Evolutionary conservation across 2,113 vertebrate genomes (phyloP).

Genomic region (Antidorcas marsupialis): DNA sequence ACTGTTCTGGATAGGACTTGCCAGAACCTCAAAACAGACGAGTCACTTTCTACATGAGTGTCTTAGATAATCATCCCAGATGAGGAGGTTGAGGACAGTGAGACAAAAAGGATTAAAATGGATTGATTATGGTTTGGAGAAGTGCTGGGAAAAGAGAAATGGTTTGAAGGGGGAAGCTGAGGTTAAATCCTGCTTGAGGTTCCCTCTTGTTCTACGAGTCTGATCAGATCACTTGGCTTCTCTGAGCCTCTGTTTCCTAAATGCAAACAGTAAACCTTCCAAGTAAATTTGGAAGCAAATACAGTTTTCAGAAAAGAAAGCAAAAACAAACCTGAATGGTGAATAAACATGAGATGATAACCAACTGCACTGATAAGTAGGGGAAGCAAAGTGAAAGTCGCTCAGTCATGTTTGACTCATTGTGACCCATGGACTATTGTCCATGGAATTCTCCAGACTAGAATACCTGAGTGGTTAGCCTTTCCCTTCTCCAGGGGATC

Average conservation of each 20-base stretch:
- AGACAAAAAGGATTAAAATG: not conserved
- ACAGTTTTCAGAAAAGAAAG: too few species aligned
- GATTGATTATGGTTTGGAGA: not conserved
- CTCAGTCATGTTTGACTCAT: too few species aligned
- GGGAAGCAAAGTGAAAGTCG: too few species aligned
- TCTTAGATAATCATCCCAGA: not conserved
- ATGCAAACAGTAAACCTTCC: not conserved
- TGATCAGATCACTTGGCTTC: not conserved
- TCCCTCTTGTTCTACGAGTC: not conserved
- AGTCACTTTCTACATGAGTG: not conserved
- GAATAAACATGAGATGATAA: too few species aligned
- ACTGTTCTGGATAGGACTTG: not conserved
- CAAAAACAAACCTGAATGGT: too few species aligned
- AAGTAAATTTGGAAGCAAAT: not conserved
- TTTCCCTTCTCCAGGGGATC: too few species aligned
- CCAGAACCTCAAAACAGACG: not conserved
- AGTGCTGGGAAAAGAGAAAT: not conserved
- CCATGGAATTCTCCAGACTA: too few species aligned
- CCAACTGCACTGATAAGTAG: too few species aligned
- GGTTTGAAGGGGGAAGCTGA: not conserved
- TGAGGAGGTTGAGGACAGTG: not conserved
- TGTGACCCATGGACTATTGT: too few species aligned
- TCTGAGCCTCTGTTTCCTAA: not conserved
- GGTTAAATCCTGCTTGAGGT: not conserved
- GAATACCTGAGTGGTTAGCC: too few species aligned